These are phyloP conservation scores for Gambusia holbrooki DNA, from an alignment of 2,113 vertebrate species.

Conservation along the genomic window DNA sequence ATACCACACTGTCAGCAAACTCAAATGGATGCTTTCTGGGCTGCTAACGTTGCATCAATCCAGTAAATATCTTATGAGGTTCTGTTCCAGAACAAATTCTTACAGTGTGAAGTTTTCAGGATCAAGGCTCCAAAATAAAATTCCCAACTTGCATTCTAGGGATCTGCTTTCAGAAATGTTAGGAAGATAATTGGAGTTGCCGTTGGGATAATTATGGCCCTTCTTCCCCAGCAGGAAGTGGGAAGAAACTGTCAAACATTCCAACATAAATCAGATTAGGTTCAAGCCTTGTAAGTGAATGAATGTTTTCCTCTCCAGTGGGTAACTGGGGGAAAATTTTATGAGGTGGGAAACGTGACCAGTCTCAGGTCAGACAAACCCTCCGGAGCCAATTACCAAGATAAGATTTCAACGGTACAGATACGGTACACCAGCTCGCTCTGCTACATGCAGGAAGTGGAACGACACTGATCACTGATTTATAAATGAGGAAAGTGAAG, in stretches of 20 bases:
- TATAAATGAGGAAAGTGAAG: conserved; percentile 36
- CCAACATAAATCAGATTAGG: conserved; percentile 63
- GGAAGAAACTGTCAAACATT: conserved; percentile 64
- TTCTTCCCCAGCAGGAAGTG: conserved; percentile 50
- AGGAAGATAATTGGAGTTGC: conserved; percentile 46
- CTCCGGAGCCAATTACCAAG: conserved; percentile 63
- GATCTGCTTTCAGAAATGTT: conserved; percentile 7
- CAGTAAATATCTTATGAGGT: conserved; percentile 33
- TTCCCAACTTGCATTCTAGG: conserved; percentile 36
- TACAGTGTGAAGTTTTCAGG: neutral
- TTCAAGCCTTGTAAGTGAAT: conserved; percentile 40
- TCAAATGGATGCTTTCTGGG: conserved; percentile 16
- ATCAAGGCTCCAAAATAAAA: conserved; percentile 18
- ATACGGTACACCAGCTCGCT: conserved; percentile 49
- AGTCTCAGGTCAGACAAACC: conserved; percentile 63
- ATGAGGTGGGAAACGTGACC: conserved; percentile 62
- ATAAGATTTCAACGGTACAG: conserved; percentile 61
- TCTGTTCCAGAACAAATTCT: conserved; percentile 21
- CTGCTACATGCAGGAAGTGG: conserved; percentile 54
- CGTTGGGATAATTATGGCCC: conserved; percentile 49
- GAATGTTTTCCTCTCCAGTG: conserved; percentile 50
- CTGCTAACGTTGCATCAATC: conserved; percentile 33
- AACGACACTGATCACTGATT: conserved; percentile 55
- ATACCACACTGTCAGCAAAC: conserved; percentile 20
- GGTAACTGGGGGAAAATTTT: conserved; percentile 14